Conservation (phyloP, 2,888 invertebrate species). For the Buathra laborator region DNA sequence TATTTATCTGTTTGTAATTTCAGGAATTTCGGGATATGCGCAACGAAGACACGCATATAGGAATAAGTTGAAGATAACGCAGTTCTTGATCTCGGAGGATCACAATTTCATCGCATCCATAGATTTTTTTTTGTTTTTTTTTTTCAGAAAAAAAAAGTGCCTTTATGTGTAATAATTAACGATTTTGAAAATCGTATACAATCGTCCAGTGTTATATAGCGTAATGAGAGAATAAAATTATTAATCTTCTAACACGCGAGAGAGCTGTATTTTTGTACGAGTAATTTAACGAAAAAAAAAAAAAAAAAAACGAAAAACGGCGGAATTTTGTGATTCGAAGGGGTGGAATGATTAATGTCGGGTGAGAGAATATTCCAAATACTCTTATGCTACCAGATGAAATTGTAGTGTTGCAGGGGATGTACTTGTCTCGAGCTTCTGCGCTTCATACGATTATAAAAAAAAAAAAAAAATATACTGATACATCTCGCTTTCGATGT, state of each 20-base stretch:
- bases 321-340: constrained; percentile 22
- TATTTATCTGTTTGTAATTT: constrained; percentile 64
- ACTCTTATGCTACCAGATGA: constrained; percentile 37
- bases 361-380: neutral
- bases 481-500: neutral
- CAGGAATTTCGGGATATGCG: constrained; percentile 80
- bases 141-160: constrained; percentile 42
- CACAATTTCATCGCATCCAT: constrained; percentile 6
- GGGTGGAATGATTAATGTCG: constrained; percentile 1
- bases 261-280: constrained; percentile 56
- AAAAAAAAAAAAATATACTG: constrained; percentile 23
- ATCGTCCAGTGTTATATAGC: neutral
- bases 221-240: constrained; percentile 34
- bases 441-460: constrained; percentile 7
- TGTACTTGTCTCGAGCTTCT: constrained; percentile 6
- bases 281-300: constrained; percentile 16
- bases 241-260: constrained; percentile 15
- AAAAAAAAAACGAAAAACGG: neutral
- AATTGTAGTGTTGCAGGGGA: constrained; percentile 27
- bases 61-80: constrained; percentile 79
- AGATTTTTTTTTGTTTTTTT: constrained; percentile 34
- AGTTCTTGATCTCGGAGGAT: constrained; percentile 6
- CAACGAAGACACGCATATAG: constrained; percentile 78
- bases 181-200: constrained; percentile 30
- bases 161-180: constrained; percentile 56